Conservation (phyloP, 2,888 invertebrate species). For the Glaucopsyche alexis region DNA sequence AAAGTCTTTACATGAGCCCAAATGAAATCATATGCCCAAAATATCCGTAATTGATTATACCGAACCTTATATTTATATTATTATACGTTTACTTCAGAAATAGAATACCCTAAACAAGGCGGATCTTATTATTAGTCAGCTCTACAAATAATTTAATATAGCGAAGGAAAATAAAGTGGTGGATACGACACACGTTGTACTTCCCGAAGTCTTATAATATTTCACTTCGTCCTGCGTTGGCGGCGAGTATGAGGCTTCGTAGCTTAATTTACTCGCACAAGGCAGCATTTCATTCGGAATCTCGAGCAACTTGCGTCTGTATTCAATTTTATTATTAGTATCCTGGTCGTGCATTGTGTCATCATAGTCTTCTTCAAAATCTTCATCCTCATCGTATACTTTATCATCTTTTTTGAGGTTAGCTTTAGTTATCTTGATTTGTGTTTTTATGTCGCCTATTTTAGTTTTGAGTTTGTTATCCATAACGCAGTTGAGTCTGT, state of each 20-base stretch:
- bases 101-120: conserved; percentile 20
- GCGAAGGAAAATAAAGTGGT: conserved; percentile 44
- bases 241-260: conserved; percentile 63
- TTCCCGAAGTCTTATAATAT: conserved; percentile 65
- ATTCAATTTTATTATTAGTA: conserved; percentile 59
- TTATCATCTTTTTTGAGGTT: conserved; percentile 48
- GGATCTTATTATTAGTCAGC: conserved; percentile 17
- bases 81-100: not conserved
- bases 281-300: conserved; percentile 65
- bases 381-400: conserved; percentile 60
- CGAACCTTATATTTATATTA: not conserved
- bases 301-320: conserved; percentile 61
- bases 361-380: conserved; percentile 62
- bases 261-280: conserved; percentile 62
- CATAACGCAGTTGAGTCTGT: conserved; percentile 85
- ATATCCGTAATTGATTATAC: too few relatives aligned
- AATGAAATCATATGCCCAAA: too few relatives aligned
- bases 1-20: too few relatives aligned
- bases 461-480: conserved; percentile 64
- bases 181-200: conserved; percentile 39
- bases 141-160: conserved; percentile 50
- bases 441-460: conserved; percentile 49
- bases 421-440: conserved; percentile 41
- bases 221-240: conserved; percentile 74
- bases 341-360: conserved; percentile 70